Conservation (phyloP, 1,140 invertebrate genomes). For the Cherax quadricarinatus region DNA sequence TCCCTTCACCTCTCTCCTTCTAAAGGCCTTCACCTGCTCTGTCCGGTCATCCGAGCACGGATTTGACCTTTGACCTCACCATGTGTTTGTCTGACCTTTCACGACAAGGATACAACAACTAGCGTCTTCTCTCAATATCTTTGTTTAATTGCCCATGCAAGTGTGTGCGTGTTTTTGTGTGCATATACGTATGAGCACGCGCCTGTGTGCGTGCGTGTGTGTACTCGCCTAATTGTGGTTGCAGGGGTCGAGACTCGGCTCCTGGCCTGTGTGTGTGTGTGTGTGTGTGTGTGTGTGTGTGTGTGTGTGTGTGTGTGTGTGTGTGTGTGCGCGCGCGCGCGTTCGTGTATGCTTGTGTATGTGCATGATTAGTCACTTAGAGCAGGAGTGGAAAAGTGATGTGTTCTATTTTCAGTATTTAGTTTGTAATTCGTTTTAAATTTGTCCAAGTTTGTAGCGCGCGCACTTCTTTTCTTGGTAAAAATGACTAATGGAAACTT, state of each 20-base stretch:
- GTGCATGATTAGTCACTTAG: not conserved
- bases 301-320: not conserved
- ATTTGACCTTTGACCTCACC: not conserved
- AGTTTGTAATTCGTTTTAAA: too few species aligned
- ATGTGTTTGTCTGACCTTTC: not conserved
- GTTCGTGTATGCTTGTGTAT: too few species aligned
- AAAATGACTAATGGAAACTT: too few species aligned
- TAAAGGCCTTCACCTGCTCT: not conserved
- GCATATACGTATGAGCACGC: not conserved
- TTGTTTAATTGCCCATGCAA: not conserved
- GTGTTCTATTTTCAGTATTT: too few species aligned
- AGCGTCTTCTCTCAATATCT: not conserved
- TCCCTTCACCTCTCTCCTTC: not conserved
- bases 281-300: not conserved
- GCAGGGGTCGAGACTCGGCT: too few species aligned
- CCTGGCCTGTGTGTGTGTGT: not conserved
- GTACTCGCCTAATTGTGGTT: not conserved
- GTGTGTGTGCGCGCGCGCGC: not conserved
- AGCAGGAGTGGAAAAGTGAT: too few species aligned
- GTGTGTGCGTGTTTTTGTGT: constrained; percentile 17
- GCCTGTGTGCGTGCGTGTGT: not conserved
- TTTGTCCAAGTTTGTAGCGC: too few species aligned
- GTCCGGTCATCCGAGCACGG: not conserved
- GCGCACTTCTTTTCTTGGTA: too few species aligned
- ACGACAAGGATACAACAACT: not conserved